Evolutionary conservation across 2,888 invertebrate genomes (phyloP).

Genomic region (Ectemnius lituratus): DNA sequence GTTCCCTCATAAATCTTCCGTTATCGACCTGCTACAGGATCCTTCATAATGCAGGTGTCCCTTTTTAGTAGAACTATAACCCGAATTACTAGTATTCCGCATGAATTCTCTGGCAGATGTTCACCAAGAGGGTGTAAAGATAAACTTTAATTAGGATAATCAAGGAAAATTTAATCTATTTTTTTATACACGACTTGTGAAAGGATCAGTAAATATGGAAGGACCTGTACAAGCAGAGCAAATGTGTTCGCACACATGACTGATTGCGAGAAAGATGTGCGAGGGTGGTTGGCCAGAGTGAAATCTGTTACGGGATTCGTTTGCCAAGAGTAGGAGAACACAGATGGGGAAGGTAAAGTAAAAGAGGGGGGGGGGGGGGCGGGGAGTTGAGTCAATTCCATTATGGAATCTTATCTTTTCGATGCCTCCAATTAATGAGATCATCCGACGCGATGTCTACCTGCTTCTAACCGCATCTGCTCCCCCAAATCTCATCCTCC

Average conservation of each 20-base stretch:
- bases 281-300: neutral
- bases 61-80: no score
- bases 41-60: no score
- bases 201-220: no score
- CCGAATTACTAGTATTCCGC: no score
- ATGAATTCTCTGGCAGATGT: no score
- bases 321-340: neutral
- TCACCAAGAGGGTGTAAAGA: no score
- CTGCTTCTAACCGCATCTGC: slow-evolving; percentile 9
- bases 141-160: no score
- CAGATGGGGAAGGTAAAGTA: neutral
- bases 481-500: slow-evolving; percentile 2
- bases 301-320: neutral
- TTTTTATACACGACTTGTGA: no score
- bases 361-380: no score
- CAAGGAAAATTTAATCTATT: no score
- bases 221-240: no score
- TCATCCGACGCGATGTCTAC: neutral
- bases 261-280: neutral
- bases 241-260: neutral
- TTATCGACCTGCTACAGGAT: slow-evolving; percentile 37
- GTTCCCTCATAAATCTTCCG: slow-evolving; percentile 57
- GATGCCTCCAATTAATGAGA: neutral
- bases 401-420: slow-evolving; percentile 8
- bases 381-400: neutral